Percentiles rank a stretch among this genome's conserved stretches.
These are phyloP conservation scores for Zele albiditarsus DNA, from an alignment of 2,888 invertebrate species.

Conservation along the genomic window DNA sequence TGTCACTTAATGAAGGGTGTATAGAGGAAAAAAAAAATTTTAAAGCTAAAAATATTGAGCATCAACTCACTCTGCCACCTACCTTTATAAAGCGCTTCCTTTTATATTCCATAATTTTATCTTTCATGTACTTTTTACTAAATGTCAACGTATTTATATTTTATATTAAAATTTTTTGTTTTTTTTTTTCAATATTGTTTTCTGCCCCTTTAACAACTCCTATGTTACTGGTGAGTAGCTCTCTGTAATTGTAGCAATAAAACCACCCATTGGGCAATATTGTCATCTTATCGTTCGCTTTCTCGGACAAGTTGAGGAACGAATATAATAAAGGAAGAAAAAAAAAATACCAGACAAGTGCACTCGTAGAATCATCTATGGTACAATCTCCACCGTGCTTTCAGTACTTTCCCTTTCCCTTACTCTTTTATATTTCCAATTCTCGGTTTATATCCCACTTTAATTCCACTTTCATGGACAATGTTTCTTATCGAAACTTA, in stretches of 20 bases:
- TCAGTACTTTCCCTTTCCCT: not conserved
- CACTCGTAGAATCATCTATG: constrained; percentile 10
- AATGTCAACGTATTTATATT: not conserved
- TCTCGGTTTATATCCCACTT: not conserved
- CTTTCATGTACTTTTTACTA: not conserved
- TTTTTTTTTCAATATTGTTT: not conserved
- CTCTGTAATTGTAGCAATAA: not conserved
- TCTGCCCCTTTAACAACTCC: not conserved
- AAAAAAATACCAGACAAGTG: not conserved
- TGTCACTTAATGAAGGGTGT: not conserved
- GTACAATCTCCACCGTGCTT: not conserved
- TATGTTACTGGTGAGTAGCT: not conserved
- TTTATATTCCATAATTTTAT: not conserved
- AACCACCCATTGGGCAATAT: not conserved
- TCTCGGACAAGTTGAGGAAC: not conserved
- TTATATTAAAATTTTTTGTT: not conserved
- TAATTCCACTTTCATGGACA: not conserved
- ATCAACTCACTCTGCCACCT: not conserved
- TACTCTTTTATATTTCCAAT: not conserved
- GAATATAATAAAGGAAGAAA: not conserved
- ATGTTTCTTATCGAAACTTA: not conserved
- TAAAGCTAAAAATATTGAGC: not conserved
- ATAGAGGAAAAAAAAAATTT: not conserved
- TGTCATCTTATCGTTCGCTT: constrained; percentile 4
- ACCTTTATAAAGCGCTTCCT: not conserved